A percentile compares a stretch with the other conserved stretches of the same genome.
These are phyloP conservation scores for Gambusia yucatana DNA, from an alignment of 2,797 vertebrate genomes.

Conservation along the genomic window DNA sequence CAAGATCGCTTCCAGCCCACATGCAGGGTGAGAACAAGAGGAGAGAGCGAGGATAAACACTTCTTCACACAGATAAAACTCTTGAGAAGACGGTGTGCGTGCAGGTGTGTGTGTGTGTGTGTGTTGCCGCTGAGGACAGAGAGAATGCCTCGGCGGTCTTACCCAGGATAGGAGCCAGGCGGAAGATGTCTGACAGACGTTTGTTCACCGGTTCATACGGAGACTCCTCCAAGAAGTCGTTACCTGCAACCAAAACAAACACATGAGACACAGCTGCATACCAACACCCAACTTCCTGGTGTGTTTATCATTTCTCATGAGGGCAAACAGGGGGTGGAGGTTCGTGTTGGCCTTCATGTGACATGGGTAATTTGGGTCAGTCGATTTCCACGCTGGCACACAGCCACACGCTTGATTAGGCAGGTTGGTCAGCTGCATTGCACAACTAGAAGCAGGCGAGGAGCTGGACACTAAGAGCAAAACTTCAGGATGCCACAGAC, in stretches of 20 bases:
- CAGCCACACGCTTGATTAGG: constrained; percentile 75
- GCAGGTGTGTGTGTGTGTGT: neutral
- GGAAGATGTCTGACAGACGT: constrained; percentile 95
- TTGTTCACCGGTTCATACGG: constrained; percentile 96
- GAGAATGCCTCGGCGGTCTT: constrained; percentile 68
- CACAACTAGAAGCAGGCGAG: constrained; percentile 49
- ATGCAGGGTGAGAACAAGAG: constrained; percentile 62
- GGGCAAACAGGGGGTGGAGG: neutral
- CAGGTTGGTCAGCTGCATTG: constrained; percentile 75
- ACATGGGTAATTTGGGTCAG: constrained; percentile 72
- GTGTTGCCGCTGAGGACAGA: constrained; percentile 13
- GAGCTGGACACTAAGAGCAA: constrained; percentile 26
- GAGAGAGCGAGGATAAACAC: constrained; percentile 41
- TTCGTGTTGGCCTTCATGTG: constrained; percentile 51
- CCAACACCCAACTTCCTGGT: neutral
- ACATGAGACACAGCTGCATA: neutral
- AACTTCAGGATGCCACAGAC: constrained; percentile 55
- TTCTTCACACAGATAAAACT: constrained; percentile 54
- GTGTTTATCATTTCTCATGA: constrained; percentile 48
- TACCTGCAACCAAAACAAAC: constrained; percentile 80
- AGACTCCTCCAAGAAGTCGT: constrained; percentile 95
- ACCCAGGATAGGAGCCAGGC: constrained; percentile 95
- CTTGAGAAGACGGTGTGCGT: constrained; percentile 43
- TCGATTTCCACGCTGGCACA: constrained; percentile 67
- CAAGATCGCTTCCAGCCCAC: constrained; percentile 63